Evolutionary conservation across 1,140 invertebrate genomes (phyloP), one percentile per base, ranked within the genome.

Genomic region (Drosophila fuyamai): DNA sequence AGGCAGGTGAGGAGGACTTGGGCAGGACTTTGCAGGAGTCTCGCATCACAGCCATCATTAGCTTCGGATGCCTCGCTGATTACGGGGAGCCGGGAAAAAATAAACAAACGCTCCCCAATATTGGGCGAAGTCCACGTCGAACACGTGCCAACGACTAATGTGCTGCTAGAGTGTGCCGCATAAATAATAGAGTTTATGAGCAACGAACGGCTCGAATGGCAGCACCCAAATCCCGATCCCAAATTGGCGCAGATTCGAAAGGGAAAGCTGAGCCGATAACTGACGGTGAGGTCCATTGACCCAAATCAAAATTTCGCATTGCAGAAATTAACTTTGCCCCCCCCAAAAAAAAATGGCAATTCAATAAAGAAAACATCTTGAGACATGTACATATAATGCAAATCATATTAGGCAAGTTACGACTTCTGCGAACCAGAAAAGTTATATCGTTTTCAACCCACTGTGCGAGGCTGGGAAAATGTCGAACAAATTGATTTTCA

Each of bases 151-250:
- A 38, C 55, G 65, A 76, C 78, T 65, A 81, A 73, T 81, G 60
- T 81, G 79, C 60, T 71, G 47, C 66, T 60, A 60, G 58, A 79
- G 75, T 65, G 65, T 63, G 75, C 57, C 60, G 56, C 67, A 80
- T 76, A 85, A 84, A 84, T 84, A 84, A 85, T 81, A 50, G 65
- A 83, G 76, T 76, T 86, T 78, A 76, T 76, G 75, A 59, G 43
- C 57, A 56, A 35, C 53, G 43, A 32, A 35, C 47, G 43, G 41
- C 29, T 44, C 23, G 48, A 46, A 36, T 29, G 35, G 35, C 50
- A 27, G 16, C 63, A 13, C 43, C 18, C 73, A 43, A 50, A 58
- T 23, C 59, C 43, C 38, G 46, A 56, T 40, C 56, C 61, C 7
- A 67, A 80, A 79, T 79, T 71, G 81, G 43, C 47, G 53, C 50